A percentile compares a stretch with the other conserved stretches of the same genome.
These are phyloP conservation scores for Columba janthina DNA, from an alignment of 2,113 vertebrate species.

Conservation along the genomic window DNA sequence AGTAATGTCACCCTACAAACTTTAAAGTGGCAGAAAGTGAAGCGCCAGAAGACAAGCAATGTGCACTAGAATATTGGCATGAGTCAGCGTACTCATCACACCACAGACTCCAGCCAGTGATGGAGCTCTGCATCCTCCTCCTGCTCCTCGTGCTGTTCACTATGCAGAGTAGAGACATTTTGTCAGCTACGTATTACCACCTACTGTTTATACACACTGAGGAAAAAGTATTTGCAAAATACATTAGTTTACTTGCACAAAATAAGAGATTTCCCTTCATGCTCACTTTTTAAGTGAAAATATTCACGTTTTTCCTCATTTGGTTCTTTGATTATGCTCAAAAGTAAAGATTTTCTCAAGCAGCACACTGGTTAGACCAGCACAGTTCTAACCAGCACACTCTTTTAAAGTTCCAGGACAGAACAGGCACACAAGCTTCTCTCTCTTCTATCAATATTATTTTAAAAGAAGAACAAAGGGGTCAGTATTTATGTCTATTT, in stretches of 20 bases:
- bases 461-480: background rate
- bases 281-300: background rate
- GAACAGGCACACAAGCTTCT: background rate
- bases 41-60: background rate
- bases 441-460: background rate
- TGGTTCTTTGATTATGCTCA: background rate
- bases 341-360: background rate
- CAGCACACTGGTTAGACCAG: background rate
- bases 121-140: background rate
- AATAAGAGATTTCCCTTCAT: background rate
- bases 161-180: background rate
- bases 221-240: background rate
- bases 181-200: accelerated
- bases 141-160: background rate
- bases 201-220: background rate
- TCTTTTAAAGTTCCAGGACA: background rate
- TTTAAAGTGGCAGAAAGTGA: background rate
- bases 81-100: background rate
- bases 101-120: background rate
- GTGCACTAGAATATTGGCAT: background rate
- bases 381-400: background rate
- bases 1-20: background rate
- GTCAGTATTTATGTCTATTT: background rate
- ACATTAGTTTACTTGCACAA: background rate
- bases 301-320: background rate